phyloP scores from a whole-genome alignment of 2,797 vertebrate genomes.

The Stomatorhinus walkeri region DNA sequence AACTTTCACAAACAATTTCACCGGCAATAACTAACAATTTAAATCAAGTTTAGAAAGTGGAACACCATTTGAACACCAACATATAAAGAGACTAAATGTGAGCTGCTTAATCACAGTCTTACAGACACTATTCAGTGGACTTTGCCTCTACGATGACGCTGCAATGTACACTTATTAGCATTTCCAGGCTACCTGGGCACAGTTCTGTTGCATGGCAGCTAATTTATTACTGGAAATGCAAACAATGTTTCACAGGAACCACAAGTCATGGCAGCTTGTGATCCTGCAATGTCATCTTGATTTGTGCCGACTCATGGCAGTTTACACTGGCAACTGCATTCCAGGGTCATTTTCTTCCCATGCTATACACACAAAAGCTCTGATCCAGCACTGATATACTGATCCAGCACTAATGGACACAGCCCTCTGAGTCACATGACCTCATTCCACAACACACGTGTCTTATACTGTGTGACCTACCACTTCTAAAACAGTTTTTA shows the following conservation, averaged over 20 bases:
- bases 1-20: background rate
- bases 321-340: background rate
- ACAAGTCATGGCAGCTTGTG: background rate
- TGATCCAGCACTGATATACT: background rate
- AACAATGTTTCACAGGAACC: background rate
- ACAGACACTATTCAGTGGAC: background rate
- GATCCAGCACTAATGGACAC: slow-evolving; percentile 3
- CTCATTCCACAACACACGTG: background rate
- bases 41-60: background rate
- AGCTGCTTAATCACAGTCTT: background rate
- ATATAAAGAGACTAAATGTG: background rate
- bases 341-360: background rate
- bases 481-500: background rate
- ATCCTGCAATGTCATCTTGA: background rate
- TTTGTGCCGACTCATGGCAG: background rate
- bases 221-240: background rate
- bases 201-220: background rate
- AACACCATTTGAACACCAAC: background rate
- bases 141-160: slow-evolving; percentile 12
- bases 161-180: slow-evolving; percentile 24
- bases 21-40: background rate
- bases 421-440: background rate
- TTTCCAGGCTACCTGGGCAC: slow-evolving; percentile 14
- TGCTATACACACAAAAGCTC: background rate
- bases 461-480: background rate